Conservation (phyloP, 2,888 invertebrate species). For the Diaphora mendica region DNA sequence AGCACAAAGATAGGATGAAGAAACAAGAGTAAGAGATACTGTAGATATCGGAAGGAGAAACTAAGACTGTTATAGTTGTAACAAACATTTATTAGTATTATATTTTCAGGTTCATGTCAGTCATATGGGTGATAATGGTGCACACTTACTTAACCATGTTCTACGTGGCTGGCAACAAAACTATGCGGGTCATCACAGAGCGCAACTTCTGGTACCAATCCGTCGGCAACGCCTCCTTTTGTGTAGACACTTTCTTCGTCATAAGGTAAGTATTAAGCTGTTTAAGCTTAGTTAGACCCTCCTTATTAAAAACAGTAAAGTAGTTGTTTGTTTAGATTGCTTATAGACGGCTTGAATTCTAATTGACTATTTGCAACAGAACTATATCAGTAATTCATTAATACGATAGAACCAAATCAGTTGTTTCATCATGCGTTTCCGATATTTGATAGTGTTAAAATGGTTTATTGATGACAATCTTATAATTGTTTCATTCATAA, state of each 20-base stretch:
- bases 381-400: background rate
- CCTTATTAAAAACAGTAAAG: background rate
- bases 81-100: background rate
- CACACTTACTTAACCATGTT: constrained; percentile 94
- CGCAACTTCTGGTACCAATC: constrained; percentile 93
- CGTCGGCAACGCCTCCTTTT: constrained; percentile 94
- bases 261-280: constrained; percentile 87
- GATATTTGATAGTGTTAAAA: background rate
- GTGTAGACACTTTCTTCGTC: constrained; percentile 95
- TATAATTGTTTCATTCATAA: background rate
- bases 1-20: no score
- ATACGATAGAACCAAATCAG: no score
- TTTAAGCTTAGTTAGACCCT: background rate
- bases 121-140: constrained; percentile 94
- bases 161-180: constrained; percentile 91
- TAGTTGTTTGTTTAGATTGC: background rate
- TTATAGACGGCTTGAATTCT: background rate
- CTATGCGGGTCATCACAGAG: constrained; percentile 90
- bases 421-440: background rate
- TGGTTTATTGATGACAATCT: background rate
- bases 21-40: background rate
- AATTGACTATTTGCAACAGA: background rate
- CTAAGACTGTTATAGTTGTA: background rate
- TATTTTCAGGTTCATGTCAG: constrained; percentile 88
- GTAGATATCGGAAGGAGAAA: background rate